Evolutionary conservation across 2,888 invertebrate species (phyloP), one percentile per base, ranked within the genome.

Genomic region (Latrodectus elegans): DNA sequence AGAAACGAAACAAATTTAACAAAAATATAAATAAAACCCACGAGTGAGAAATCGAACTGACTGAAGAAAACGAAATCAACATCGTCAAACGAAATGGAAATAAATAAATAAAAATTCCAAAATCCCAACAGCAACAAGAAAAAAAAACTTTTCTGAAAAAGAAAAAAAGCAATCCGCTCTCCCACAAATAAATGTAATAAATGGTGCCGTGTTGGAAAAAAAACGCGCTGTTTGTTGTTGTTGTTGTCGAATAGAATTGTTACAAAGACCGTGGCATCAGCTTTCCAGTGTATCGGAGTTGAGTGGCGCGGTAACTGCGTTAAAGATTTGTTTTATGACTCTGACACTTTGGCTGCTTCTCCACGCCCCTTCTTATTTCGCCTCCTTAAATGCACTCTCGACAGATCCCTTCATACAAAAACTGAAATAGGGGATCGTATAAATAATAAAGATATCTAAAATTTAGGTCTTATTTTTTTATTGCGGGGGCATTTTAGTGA

Each of bases 171-270:
- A 60, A 65, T n/a, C 64, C 60, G 68, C 68, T 51, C 67, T 14
- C 81, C 86, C 86, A 73, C 86, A 87, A 87, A 87, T 87, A 87
- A 87, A 87, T 87, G 86, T 87, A 87, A 87, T 87, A 87, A 87
- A 87, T 87, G 77, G 86, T 55, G 76, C 70, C 67, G 52, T 38
- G 38, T 60, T 77, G 81, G 77, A 82, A 81, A 76, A 76, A 38
- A 38, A 38, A 81, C 67, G 65, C 75, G 53, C 26, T 72, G 73
- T 70, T 70, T 68, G 70, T 82, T 83, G 84, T 77, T 86, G 85
- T 87, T 86, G 80, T 76, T 79, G 79, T 84, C 71, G 84, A 60
- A 53, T 76, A 38, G 84, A 84, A 84, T 84, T 84, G 84, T 72
- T 78, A 84, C 77, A 72, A 78, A 84, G 78, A 67, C 77, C 72